Conservation (phyloP, 2,888 invertebrate genomes). For the Catocala fraxini region DNA sequence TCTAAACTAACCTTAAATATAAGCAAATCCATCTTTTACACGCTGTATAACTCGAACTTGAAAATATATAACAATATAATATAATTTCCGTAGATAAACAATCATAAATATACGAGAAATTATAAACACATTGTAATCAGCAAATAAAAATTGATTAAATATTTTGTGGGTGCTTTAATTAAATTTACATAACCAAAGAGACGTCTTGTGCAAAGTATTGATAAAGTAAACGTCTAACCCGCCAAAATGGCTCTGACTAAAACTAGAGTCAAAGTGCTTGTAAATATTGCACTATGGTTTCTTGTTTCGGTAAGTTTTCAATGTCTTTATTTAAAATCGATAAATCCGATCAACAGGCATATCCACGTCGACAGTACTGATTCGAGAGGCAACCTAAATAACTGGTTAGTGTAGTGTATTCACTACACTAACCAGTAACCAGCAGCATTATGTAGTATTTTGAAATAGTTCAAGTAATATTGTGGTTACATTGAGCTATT, state of each 20-base stretch:
- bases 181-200: constrained; percentile 8
- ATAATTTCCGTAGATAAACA: constrained; percentile 6
- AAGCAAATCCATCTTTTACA: no score
- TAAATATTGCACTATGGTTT: background rate
- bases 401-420: no score
- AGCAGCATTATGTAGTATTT: no score
- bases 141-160: constrained; percentile 10
- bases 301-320: constrained; percentile 6
- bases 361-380: no score
- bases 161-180: background rate
- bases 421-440: no score
- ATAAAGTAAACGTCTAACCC: background rate
- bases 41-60: no score
- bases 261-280: background rate
- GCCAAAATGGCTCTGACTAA: constrained; percentile 3
- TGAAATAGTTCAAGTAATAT: no score
- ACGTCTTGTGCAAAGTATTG: background rate
- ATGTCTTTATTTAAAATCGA: background rate
- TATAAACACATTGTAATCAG: constrained; percentile 12
- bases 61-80: no score
- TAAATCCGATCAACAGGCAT: no score
- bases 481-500: no score
- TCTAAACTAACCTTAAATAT: no score
- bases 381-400: no score
- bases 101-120: constrained; percentile 10